phyloP scores from a whole-genome alignment of 2,113 vertebrate species.

The Phrynosoma platyrhinos region DNA sequence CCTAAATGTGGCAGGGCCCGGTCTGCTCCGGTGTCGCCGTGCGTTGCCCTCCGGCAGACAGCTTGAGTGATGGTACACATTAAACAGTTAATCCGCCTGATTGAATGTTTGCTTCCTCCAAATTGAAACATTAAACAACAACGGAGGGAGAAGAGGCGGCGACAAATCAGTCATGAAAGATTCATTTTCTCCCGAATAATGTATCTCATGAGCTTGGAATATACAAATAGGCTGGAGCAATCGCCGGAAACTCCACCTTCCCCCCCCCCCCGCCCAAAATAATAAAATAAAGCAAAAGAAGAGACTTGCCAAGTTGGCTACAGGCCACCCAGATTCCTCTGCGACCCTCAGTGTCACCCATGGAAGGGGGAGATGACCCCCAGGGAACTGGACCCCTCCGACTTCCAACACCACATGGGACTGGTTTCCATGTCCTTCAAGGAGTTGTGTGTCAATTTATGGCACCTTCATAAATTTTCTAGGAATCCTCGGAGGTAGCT shows the following conservation, averaged over 20 bases:
- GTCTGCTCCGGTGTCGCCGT: slow-evolving; percentile 51
- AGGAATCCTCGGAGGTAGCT: too few species aligned
- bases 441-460: not conserved
- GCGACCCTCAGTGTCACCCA: not conserved
- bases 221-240: slow-evolving; percentile 51
- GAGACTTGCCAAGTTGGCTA: not conserved
- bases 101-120: slow-evolving; percentile 99
- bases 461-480: too few species aligned
- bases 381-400: not conserved
- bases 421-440: not conserved
- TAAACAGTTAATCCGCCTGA: slow-evolving; percentile 98
- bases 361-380: not conserved
- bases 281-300: too few species aligned
- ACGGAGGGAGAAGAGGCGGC: slow-evolving; percentile 80
- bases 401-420: too few species aligned
- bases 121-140: slow-evolving; percentile 99
- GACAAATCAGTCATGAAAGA: slow-evolving; percentile 81
- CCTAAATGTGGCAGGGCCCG: slow-evolving; percentile 13
- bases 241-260: slow-evolving; percentile 41
- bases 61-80: slow-evolving; percentile 98
- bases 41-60: slow-evolving; percentile 88
- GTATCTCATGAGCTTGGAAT: slow-evolving; percentile 61
- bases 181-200: slow-evolving; percentile 78
- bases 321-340: not conserved
- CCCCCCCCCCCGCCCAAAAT: too few species aligned